Evolutionary conservation across 2,797 vertebrate genomes (phyloP).

Genomic region (Rousettus madagascariensis): DNA sequence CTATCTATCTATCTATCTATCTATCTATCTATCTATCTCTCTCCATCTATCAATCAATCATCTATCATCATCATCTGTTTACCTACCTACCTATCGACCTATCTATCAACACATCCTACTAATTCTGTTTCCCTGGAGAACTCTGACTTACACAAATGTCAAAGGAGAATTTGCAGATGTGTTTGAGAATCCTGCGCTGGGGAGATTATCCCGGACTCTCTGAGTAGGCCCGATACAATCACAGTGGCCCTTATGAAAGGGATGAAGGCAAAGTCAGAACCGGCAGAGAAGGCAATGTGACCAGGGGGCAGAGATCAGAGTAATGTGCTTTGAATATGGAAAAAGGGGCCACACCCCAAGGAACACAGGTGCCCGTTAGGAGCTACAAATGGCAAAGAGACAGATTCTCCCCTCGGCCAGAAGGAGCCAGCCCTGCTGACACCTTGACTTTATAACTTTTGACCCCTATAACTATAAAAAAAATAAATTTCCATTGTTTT

Average conservation of each 20-base stretch:
- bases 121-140: not conserved
- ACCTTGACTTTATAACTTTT: not conserved
- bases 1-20: not conserved
- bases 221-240: not conserved
- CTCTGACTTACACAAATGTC: not conserved
- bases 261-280: not conserved
- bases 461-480: not conserved
- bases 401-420: not conserved
- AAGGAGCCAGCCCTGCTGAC: not conserved
- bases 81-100: not conserved
- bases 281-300: not conserved
- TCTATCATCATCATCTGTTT: not conserved
- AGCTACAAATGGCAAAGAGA: not conserved
- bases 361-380: not conserved
- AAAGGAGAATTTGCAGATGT: not conserved
- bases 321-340: not conserved
- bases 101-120: not conserved
- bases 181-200: too few species aligned
- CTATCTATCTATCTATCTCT: not conserved
- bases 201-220: not conserved
- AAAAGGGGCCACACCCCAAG: not conserved
- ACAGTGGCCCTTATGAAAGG: not conserved
- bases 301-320: not conserved
- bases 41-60: not conserved
- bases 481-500: not conserved